These are phyloP conservation scores for Sterna hirundo DNA, from an alignment of 2,113 vertebrate genomes.

Conservation along the genomic window DNA sequence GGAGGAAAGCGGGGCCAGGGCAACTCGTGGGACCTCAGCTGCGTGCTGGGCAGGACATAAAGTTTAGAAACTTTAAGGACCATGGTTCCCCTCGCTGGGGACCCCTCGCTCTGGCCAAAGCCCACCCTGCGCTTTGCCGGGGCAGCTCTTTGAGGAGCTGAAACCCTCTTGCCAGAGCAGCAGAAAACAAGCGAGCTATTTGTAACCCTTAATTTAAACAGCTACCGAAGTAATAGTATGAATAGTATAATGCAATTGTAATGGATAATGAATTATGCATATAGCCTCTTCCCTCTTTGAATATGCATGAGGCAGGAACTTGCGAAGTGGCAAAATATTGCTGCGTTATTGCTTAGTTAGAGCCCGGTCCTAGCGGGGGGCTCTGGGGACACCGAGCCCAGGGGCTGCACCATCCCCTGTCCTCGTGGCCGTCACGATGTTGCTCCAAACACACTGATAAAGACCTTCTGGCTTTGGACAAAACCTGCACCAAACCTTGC, in stretches of 20 bases:
- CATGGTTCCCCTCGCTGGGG: accelerated
- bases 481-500: not conserved
- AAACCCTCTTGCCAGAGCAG: not conserved
- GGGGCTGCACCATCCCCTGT: not conserved
- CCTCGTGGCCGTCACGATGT: not conserved
- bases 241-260: conserved; percentile 57
- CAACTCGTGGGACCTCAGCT: not conserved
- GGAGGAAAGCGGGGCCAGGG: not conserved
- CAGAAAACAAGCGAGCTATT: conserved; percentile 31
- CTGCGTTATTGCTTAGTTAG: not conserved
- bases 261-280: conserved; percentile 58
- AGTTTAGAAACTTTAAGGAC: not conserved
- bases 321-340: not conserved
- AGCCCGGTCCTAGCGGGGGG: not conserved
- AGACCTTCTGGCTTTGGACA: not conserved
- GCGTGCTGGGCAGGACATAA: not conserved
- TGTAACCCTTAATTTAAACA: conserved; percentile 67
- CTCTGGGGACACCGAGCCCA: not conserved
- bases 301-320: conserved; percentile 55
- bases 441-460: not conserved
- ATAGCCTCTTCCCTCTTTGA: conserved; percentile 15
- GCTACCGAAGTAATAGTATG: conserved; percentile 40
- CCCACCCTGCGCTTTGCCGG: not conserved
- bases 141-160: not conserved
- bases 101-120: not conserved